Conservation (phyloP, 2,113 vertebrate genomes). For the Amblyornis subalaris region DNA sequence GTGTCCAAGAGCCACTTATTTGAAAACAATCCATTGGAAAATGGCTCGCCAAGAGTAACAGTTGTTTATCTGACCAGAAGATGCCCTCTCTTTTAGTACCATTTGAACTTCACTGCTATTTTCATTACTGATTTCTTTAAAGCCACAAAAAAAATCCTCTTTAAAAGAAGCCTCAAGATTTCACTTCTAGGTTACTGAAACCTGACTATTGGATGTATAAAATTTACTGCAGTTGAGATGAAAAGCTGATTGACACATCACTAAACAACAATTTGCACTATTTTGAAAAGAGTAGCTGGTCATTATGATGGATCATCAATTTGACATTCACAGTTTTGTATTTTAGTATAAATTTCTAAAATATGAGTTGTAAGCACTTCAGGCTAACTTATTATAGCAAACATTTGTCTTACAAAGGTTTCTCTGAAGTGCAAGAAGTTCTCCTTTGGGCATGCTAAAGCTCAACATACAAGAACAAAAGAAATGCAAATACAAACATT, state of each 20-base stretch:
- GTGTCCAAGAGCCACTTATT: not conserved
- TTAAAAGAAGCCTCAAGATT: not conserved
- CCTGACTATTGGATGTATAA: not conserved
- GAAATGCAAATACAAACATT: slow-evolving; percentile 53
- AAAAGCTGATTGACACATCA: not conserved
- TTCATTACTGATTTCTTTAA: not conserved
- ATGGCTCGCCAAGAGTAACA: not conserved
- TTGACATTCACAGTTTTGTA: not conserved
- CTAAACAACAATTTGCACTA: not conserved
- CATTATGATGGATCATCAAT: not conserved
- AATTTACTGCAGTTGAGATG: not conserved
- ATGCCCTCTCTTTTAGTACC: not conserved
- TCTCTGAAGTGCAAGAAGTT: slow-evolving; percentile 26
- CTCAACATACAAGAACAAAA: slow-evolving; percentile 34
- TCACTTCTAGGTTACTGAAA: not conserved
- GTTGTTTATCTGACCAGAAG: slow-evolving; percentile 31
- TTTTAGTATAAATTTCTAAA: not conserved
- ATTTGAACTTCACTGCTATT: slow-evolving; percentile 13
- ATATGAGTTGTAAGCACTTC: not conserved
- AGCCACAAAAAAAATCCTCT: not conserved
- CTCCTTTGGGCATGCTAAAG: slow-evolving; percentile 26
- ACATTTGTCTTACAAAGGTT: slow-evolving; percentile 4
- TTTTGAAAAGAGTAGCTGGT: not conserved
- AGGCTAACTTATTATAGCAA: not conserved
- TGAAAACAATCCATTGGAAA: not conserved